Conservation (phyloP, 2,797 vertebrate species). For the Sebastes oblongus region DNA sequence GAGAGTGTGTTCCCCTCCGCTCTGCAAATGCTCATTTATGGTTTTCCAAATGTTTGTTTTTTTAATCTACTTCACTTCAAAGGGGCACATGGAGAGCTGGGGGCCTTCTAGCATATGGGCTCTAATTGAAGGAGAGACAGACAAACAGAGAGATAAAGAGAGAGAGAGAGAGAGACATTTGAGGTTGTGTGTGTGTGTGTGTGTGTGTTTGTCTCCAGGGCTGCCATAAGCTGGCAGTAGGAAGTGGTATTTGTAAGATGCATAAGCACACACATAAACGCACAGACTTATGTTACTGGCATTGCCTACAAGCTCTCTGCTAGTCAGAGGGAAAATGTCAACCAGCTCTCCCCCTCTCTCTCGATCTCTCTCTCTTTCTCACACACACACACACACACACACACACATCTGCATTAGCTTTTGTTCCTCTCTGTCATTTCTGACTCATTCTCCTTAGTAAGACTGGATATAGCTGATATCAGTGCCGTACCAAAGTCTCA, state of each 20-base stretch:
- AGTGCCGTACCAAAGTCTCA: not conserved
- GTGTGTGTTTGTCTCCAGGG: slow-evolving; percentile 19
- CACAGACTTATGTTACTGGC: slow-evolving; percentile 7
- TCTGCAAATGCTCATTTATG: slow-evolving; percentile 62
- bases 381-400: not conserved
- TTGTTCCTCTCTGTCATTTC: not conserved
- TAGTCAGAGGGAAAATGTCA: slow-evolving; percentile 36
- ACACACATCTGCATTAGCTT: not conserved
- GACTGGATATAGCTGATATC: not conserved
- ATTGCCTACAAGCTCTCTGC: slow-evolving; percentile 36
- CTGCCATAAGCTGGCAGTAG: slow-evolving; percentile 49
- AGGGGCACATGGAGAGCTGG: slow-evolving; percentile 67
- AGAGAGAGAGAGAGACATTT: not conserved
- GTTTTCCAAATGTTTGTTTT: slow-evolving; percentile 70
- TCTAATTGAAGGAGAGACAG: slow-evolving; percentile 68
- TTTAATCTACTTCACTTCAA: slow-evolving; percentile 75
- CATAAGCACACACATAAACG: slow-evolving; percentile 29
- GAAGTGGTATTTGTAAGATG: slow-evolving; percentile 52
- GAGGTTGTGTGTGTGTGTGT: not conserved
- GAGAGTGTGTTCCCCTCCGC: slow-evolving; percentile 8
- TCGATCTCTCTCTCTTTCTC: not conserved
- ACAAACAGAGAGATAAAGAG: slow-evolving; percentile 51
- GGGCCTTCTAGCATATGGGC: slow-evolving; percentile 65
- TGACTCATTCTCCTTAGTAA: not conserved
- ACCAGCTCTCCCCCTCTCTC: not conserved